phyloP scores from a whole-genome alignment of 2,797 vertebrate genomes.

The Cuniculus paca region DNA sequence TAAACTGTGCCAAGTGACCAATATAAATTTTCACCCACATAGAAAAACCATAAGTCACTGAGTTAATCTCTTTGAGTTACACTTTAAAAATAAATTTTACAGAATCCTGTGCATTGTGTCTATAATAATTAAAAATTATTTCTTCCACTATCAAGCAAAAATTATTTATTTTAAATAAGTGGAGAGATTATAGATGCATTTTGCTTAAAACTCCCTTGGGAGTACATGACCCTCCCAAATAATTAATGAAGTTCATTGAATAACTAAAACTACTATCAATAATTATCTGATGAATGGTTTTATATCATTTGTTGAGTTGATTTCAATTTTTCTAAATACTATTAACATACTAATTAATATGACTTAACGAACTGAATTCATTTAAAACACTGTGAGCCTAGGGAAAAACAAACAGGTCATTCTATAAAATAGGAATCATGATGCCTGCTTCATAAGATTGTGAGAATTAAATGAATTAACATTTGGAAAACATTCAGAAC shows the following conservation, averaged over 20 bases:
- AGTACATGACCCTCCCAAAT: background rate
- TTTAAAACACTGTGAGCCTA: background rate
- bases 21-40: background rate
- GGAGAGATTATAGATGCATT: background rate
- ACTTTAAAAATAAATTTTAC: background rate
- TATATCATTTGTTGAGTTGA: background rate
- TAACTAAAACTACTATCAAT: background rate
- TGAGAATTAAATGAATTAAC: background rate
- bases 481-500: conserved; percentile 31
- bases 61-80: background rate
- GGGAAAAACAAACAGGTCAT: background rate
- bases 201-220: background rate
- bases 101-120: background rate
- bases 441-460: background rate
- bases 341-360: background rate
- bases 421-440: background rate
- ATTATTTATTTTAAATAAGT: background rate
- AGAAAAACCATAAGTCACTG: background rate
- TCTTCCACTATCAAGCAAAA: conserved; percentile 10
- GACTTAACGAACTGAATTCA: background rate
- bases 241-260: conserved; percentile 3
- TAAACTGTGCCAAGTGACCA: background rate
- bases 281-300: background rate
- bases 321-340: background rate
- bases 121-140: conserved; percentile 8